Conservation (phyloP, 2,888 invertebrate species). For the Xestia c-nigrum region DNA sequence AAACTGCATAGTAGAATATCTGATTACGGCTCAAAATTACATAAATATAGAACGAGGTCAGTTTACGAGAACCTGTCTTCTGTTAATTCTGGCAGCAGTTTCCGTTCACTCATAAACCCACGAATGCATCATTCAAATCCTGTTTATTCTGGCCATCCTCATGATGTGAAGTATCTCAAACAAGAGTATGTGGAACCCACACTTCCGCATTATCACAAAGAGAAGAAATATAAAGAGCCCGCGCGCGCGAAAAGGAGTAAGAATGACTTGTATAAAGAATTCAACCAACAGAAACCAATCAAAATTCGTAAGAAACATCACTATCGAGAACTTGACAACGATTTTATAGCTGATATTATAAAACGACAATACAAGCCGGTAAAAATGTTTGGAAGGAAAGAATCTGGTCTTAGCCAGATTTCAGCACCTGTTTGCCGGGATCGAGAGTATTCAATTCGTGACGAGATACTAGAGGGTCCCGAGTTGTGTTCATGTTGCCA, state of each 20-base stretch:
- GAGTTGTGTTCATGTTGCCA: slow-evolving; percentile 81
- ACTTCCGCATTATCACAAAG: slow-evolving; percentile 47
- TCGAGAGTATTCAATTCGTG: slow-evolving; percentile 74
- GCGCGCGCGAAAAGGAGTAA: slow-evolving; percentile 44
- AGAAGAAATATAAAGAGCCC: slow-evolving; percentile 63
- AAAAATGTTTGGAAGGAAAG: slow-evolving; percentile 78
- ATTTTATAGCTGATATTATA: slow-evolving; percentile 85
- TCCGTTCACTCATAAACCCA: slow-evolving; percentile 73
- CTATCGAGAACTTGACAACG: slow-evolving; percentile 74
- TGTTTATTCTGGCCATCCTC: slow-evolving; percentile 54
- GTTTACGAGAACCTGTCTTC: slow-evolving; percentile 68
- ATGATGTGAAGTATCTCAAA: slow-evolving; percentile 63
- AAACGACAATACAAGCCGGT: slow-evolving; percentile 83
- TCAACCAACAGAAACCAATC: slow-evolving; percentile 61
- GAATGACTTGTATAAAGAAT: slow-evolving; percentile 56
- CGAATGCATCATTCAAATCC: slow-evolving; percentile 55
- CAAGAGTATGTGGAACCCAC: slow-evolving; percentile 56
- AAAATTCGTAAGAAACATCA: slow-evolving; percentile 67
- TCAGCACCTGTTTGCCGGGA: slow-evolving; percentile 86
- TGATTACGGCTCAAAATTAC: slow-evolving; percentile 62
- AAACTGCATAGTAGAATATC: slow-evolving; percentile 64
- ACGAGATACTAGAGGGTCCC: slow-evolving; percentile 72
- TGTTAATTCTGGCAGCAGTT: slow-evolving; percentile 75
- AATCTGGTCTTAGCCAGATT: slow-evolving; percentile 82
- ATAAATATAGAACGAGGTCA: slow-evolving; percentile 71